phyloP scores from a whole-genome alignment of 2,888 invertebrate genomes.

The Tridacna gigas region DNA sequence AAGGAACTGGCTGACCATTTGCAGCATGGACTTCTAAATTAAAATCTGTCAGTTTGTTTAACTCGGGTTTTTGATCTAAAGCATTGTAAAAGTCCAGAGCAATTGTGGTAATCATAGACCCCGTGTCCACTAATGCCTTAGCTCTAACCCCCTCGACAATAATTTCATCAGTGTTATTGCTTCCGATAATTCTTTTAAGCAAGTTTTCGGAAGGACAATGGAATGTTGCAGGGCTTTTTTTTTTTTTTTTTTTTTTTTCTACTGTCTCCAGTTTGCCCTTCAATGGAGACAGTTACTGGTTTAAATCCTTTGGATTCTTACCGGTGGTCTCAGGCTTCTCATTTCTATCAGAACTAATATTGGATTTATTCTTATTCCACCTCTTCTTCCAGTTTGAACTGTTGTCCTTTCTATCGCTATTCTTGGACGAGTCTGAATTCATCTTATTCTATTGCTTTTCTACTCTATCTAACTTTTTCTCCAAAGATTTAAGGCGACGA shows the following conservation, averaged over 20 bases:
- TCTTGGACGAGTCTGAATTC: no score
- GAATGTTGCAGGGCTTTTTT: not conserved
- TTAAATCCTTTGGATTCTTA: conserved; percentile 1
- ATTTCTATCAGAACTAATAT: no score
- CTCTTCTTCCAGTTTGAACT: no score
- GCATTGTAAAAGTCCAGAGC: not conserved
- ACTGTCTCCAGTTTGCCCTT: no score
- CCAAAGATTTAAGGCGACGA: no score
- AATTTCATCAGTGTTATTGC: not conserved
- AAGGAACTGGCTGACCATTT: not conserved
- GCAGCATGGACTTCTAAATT: not conserved
- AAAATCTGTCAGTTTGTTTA: not conserved
- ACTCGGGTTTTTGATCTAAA: not conserved
- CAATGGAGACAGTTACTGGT: not conserved
- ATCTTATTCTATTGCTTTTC: no score
- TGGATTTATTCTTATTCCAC: no score
- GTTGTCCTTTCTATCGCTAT: no score
- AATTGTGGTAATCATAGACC: not conserved
- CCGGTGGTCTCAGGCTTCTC: no score
- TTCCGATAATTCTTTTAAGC: not conserved
- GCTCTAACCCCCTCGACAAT: no score
- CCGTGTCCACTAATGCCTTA: not conserved
- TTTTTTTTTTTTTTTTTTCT: no score
- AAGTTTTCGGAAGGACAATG: not conserved
- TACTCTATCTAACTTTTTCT: no score